Evolutionary conservation across 2,888 invertebrate genomes (phyloP), one percentile per base, ranked within the genome.

Genomic region (Oscheius myriophilus): DNA sequence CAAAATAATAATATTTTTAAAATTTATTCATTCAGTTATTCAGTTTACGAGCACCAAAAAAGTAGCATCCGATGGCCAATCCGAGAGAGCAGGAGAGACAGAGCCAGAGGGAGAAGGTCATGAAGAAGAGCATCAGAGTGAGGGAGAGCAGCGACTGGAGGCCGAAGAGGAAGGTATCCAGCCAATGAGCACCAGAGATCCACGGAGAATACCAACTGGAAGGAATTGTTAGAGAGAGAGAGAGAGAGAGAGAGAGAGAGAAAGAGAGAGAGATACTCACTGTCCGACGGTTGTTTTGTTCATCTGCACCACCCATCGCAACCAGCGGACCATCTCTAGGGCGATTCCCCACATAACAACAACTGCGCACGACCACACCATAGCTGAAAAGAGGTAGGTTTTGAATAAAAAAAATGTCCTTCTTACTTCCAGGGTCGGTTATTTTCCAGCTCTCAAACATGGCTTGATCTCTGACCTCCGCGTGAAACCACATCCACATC

Each of bases 401-500:
- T 18, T 49, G 11, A 33, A 33, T 33, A 33, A 33, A 33, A 33
- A 33, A 33, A 33, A 33, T 6, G 9, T n/a, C n/a, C n/a, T n/a
- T n/a, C 68, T 46, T 25, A 71, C 71, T 65, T 42, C 57, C 49
- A 2, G 55, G n/a, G 16, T 46, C 51, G 1, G 51, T 64, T 7
- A 71, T 67, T 1, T 33, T 25, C 71, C 71, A 71, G 23, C 57
- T 49, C 42, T 67, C 23, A 39, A 71, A 71, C 25, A 63, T n/a
- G 1, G 63, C 59, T 18, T 41, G n/a, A 21, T 71, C 71, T 25
- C 46, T 43, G 16, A 64, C 12, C 9, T 49, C 25, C 14, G 67
- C 68, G 53, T 71, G 71, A 25, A 64, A 71, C 67, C 68, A 71
- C 64, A 66, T 53, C 68, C 71, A 68, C 68, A 68, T 71, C 9